These are phyloP conservation scores for Microcebus ravelobensis DNA, from an alignment of 2,113 vertebrate genomes.

Conservation along the genomic window DNA sequence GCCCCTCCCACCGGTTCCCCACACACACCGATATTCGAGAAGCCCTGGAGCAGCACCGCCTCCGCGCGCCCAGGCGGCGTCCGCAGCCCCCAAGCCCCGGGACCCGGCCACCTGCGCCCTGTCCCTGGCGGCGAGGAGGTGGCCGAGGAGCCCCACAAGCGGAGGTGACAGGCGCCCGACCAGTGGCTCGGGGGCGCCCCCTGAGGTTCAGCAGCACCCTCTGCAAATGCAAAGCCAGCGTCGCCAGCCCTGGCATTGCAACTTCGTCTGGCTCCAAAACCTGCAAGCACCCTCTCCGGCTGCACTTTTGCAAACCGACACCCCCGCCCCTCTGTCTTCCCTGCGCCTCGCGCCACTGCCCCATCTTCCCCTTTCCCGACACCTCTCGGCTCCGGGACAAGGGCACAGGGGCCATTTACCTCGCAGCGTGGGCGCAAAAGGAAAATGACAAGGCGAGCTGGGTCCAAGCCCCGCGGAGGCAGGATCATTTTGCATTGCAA, in stretches of 20 bases:
- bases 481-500: neutral
- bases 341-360: neutral
- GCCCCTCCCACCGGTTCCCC: neutral
- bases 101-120: neutral
- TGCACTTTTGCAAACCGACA: neutral
- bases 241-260: constrained; percentile 50
- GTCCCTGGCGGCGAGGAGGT: neutral
- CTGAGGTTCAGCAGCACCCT: constrained; percentile 69
- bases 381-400: neutral
- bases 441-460: neutral
- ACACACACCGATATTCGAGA: neutral
- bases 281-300: neutral
- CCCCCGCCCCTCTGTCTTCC: neutral
- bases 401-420: neutral
- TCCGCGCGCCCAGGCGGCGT: neutral
- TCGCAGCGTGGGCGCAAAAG: neutral
- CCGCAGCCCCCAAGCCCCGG: neutral
- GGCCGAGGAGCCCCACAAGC: neutral
- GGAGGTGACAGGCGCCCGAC: neutral
- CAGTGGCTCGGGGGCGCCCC: constrained; percentile 72
- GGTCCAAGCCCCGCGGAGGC: constrained; percentile 3
- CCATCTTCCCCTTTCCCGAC: neutral
- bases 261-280: constrained; percentile 54
- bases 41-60: neutral
- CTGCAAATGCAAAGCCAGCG: neutral